Base-by-base conservation (phyloP, 2,797 vertebrate species). In the Tenualosa ilisha region DNA sequence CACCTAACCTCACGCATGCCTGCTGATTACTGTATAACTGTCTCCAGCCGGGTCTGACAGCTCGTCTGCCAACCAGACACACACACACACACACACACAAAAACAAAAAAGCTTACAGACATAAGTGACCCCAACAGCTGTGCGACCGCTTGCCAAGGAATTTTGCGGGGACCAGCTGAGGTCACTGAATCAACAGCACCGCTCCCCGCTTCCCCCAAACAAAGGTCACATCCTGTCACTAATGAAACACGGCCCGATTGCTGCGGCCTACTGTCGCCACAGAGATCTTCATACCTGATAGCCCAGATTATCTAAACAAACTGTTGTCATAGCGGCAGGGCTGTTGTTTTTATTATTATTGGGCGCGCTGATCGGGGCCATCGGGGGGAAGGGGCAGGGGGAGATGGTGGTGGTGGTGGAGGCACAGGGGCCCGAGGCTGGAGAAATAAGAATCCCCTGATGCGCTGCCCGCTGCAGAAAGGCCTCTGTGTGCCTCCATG, bases 301-400 rank as follows among this genome's bases (percentile, higher is more conserved):
- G 72, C 37, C 37, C 37, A 46, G 72, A 79, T 79, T 79, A 79
- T 43, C 72, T 46, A 79, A 79, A 46, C 72, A 79, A 79, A 79
- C 72, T 46, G 72, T 79, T 79, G 72, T 46, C 72, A 79, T 79
- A 79, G 72, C 40, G 72, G 72, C 37, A 40, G 17, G 72, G 40
- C 72, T 79, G 72, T 79, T 79, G 72, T 79, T 79, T 79, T 79
- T 79, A 46, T 79, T 79, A 79, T 79, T 79, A 79, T 46, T 43
- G 20, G 72, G 72, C 13, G 7, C 1, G 72, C 40, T 22, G 37
- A 79, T 46, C 7, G 72, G 72, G 72, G 72, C 72, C 65, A 17
- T 20, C 3, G 31, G 37, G 40, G 31, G 2, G 15, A 68, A 15
- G 11, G 63, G 11, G 46, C 46, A 49, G 46, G 4, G 46, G 4